Evolutionary conservation across 2,888 invertebrate genomes (phyloP).

Genomic region (Drosophila crucigera): DNA sequence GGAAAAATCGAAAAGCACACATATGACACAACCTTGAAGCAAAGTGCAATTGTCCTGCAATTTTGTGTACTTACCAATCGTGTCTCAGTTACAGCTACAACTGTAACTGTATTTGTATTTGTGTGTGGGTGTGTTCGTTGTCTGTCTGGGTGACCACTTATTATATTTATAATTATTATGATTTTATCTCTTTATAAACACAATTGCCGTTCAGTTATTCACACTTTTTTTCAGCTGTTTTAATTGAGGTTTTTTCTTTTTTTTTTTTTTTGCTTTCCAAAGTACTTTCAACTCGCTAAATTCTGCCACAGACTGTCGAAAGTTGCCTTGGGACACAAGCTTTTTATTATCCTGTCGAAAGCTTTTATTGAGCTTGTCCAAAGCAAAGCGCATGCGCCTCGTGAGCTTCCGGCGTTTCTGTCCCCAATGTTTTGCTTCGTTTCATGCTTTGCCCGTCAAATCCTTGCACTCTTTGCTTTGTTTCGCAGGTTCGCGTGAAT

Average conservation of each 20-base stretch:
- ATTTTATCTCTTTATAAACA: constrained; percentile 2
- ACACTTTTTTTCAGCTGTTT: constrained; percentile 25
- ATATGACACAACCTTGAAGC: constrained; percentile 66
- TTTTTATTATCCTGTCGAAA: constrained; percentile 68
- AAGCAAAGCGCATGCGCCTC: constrained; percentile 57
- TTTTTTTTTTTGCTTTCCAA: constrained; percentile 26
- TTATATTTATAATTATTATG: background rate
- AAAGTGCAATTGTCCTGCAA: constrained; percentile 54
- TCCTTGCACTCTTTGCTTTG: constrained; percentile 53
- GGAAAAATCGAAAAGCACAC: constrained; percentile 68
- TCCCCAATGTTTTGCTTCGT: constrained; percentile 60
- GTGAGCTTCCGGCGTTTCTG: constrained; percentile 65
- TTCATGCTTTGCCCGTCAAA: constrained; percentile 35
- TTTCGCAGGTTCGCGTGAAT: constrained; percentile 59
- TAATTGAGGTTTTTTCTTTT: constrained; percentile 17
- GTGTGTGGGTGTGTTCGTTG: background rate
- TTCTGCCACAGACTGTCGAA: constrained; percentile 66
- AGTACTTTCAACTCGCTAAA: constrained; percentile 38
- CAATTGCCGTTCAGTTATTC: constrained; percentile 4
- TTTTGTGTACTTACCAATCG: constrained; percentile 42
- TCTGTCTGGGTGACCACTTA: background rate
- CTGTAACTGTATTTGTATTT: background rate
- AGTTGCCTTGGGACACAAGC: constrained; percentile 54
- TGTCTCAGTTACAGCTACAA: background rate
- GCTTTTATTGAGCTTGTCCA: constrained; percentile 26